Base-by-base conservation (phyloP, 2,113 vertebrate species). In the Ceyx melanurus region DNA sequence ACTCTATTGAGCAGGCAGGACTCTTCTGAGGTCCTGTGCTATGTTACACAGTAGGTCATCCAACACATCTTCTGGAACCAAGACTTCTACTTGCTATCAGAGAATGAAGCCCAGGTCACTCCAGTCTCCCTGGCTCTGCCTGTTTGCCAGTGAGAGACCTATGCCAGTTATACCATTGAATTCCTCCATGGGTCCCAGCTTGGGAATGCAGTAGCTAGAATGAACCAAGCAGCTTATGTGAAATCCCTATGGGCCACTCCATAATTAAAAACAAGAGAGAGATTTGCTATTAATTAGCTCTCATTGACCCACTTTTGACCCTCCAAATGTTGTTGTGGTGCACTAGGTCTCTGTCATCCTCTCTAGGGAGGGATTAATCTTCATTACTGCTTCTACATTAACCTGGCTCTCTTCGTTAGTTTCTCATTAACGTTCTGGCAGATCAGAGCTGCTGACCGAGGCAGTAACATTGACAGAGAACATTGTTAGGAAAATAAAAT, bases 221-320 rank as follows among this genome's bases (percentile, higher is more conserved):
- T 3, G 50, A 90, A 93, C 46, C 3, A 17, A 86, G 45, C 42
- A 13, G 66, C 68, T 94, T 88, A 50, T 62, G 61, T 94, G 62
- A 95, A 95, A 93, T 95, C 93, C 77, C 88, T 84, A 11, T 0
- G 1, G 66, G 43, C 45, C 5, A 16, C 62, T 72, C 42, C 1
- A 3, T 94, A 94, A 96, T 96, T 94, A 95, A 93, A 73, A 91
- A 86, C 77, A 80, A 75, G 53, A 78, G 61, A 86, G 57, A 92
- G 5, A 73, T 79, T 95, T 92, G 74, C 77, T 89, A 65, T 94
- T 96, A 93, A 96, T 95, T 93, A 92, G 77, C 78, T 90, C 70
- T 90, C 74, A 70, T 54, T 94, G 90, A 92, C 91, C 71, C 46
- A 87, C 67, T 95, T 94, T 56, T 95, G 95, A 93, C 93, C 91